Percentiles rank a stretch among this genome's conserved stretches.
Evolutionary conservation across 2,888 invertebrate species (phyloP).

Genomic region (Erebia palarica): DNA sequence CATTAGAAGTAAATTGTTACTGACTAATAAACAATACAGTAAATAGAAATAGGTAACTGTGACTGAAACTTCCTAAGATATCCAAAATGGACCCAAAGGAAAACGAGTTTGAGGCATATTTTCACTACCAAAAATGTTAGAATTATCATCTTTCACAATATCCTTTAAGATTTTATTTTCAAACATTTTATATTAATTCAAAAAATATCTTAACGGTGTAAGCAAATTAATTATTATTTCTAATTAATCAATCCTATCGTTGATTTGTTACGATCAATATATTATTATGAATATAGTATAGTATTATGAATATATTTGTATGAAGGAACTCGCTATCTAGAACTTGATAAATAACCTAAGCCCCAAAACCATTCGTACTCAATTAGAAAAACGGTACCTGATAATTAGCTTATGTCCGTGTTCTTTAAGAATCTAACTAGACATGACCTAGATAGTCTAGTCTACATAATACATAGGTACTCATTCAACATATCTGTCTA

Average conservation of each 20-base stretch:
- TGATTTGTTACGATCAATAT: slow-evolving; percentile 21
- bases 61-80: neutral
- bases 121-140: neutral
- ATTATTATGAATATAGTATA: slow-evolving; percentile 4
- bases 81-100: no score
- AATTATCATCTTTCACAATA: neutral
- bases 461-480: neutral
- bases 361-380: slow-evolving; percentile 23
- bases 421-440: slow-evolving; percentile 13
- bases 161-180: neutral
- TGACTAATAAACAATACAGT: neutral
- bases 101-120: neutral
- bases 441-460: slow-evolving; percentile 23
- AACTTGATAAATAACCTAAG: slow-evolving; percentile 25
- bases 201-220: neutral
- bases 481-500: neutral
- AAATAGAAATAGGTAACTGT: neutral
- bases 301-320: slow-evolving; percentile 4
- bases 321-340: slow-evolving; percentile 11
- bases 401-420: slow-evolving; percentile 27
- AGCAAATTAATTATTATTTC: neutral
- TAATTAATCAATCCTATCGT: slow-evolving; percentile 13
- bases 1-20: neutral
- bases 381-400: slow-evolving; percentile 24
- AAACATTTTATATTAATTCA: neutral